Base-by-base conservation (phyloP, 1,140 invertebrate species). In the Holcopasites calliopsidis region DNA sequence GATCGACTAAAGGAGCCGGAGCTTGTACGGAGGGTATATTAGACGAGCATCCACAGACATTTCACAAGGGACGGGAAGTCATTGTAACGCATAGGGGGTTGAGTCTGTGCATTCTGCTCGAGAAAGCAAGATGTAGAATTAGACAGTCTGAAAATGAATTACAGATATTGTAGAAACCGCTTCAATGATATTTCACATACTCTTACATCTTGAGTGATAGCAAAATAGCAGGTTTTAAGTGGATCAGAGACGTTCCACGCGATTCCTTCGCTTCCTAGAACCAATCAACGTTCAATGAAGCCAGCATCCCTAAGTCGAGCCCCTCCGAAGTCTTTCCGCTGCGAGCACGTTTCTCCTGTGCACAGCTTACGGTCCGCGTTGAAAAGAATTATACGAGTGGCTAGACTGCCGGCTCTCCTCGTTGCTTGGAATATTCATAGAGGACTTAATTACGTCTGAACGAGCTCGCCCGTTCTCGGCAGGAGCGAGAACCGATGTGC, bases 401-500 rank as follows among this genome's bases (percentile, higher is more conserved):
- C 31, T 38, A 47, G 21, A 60, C 21, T 31, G 23, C 23, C 16
- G 61, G 50, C 62, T 54, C 33, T 44, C 35, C 60, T 65, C n/a
- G 49, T 61, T 3, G 16, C 23, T 5, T 23, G 70, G 49, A 74
- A 66, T 74, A 74, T 74, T 74, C 71, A 74, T 66, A 66, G 61
- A 74, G 71, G 72, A 76, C 23, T 69, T 76, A 80, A 81, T 79
- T 80, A 69, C 77, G 54, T 26, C 42, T 26, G 38, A 47, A 64
- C 75, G 40, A 47, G 38, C 33, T 62, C 33, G 64, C 11, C 1
- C 50, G 55, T 61, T 44, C 31, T 26, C 62, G 7, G 38, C 13
- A 42, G 57, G 33, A 57, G 35, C 31, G 57, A 3, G 40, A 33
- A 31, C n/a, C 4, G 55, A 0, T 11, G 16, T 35, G 31, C 47